Conservation (phyloP, 2,797 vertebrate species). For the Lacerta agilis region DNA sequence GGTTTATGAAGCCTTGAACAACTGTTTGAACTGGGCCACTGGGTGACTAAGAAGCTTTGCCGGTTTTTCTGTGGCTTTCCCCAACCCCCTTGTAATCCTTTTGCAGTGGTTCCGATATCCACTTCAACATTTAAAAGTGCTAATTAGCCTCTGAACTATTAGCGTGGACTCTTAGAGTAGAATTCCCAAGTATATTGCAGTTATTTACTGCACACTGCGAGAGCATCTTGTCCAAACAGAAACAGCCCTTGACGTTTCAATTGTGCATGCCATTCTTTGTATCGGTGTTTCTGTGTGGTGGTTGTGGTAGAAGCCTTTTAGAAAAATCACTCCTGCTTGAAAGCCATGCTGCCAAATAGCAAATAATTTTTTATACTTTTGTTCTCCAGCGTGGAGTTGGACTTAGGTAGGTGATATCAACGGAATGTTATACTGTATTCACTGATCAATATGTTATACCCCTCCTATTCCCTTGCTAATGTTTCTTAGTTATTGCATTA, state of each 20-base stretch:
- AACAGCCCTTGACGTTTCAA: constrained; percentile 63
- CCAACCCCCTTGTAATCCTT: background rate
- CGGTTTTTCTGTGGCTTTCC: constrained; percentile 36
- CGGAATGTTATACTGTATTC: background rate
- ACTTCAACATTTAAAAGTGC: constrained; percentile 59
- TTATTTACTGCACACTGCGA: constrained; percentile 62
- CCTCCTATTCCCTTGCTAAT: background rate
- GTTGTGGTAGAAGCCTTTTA: constrained; percentile 51
- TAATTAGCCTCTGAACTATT: constrained; percentile 56
- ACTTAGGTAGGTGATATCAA: background rate
- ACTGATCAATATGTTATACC: background rate
- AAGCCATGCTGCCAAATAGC: constrained; percentile 49
- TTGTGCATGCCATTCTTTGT: constrained; percentile 75
- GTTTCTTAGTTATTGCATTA: background rate
- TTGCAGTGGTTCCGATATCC: constrained; percentile 51
- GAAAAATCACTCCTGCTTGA: constrained; percentile 53
- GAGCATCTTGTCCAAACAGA: constrained; percentile 75
- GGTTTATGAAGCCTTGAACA: background rate
- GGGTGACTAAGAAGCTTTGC: constrained; percentile 42
- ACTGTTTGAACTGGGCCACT: background rate
- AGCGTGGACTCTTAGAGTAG: constrained; percentile 57
- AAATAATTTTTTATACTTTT: background rate
- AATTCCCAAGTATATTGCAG: constrained; percentile 60
- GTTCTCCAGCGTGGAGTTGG: background rate
- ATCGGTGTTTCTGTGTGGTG: constrained; percentile 59